Percentiles rank a stretch among this genome's conserved stretches.
Evolutionary conservation across 2,113 vertebrate species (phyloP).

Genomic region (Echinops telfairi): DNA sequence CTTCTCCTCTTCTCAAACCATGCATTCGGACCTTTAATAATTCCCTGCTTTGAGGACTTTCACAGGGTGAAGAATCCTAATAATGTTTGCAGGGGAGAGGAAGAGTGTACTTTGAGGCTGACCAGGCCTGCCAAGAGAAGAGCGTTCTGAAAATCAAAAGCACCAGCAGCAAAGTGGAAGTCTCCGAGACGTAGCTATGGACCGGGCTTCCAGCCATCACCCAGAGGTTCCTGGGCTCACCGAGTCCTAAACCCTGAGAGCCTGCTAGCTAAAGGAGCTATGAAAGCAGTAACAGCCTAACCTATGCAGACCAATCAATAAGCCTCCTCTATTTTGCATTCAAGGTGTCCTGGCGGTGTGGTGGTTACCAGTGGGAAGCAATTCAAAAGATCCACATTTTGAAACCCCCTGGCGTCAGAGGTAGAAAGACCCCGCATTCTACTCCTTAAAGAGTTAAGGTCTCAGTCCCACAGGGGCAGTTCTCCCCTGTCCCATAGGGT

Average conservation of each 20-base stretch:
- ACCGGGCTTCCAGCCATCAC: neutral
- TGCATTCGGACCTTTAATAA: neutral
- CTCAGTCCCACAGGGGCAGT: too few relatives aligned
- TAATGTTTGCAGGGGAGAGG: too few relatives aligned
- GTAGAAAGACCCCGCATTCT: too few relatives aligned
- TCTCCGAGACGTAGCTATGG: neutral
- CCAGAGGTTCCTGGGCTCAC: neutral
- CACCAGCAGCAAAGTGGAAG: neutral
- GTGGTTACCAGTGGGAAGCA: too few relatives aligned
- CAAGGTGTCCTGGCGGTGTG: too few relatives aligned
- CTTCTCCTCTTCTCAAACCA: neutral
- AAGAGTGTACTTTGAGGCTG: neutral
- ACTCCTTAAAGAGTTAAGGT: too few relatives aligned
- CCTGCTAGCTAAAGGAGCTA: neutral
- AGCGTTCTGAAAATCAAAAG: neutral
- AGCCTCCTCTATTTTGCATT: neutral
- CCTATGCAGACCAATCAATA: neutral
- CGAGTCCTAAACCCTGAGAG: neutral
- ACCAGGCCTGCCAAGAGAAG: neutral
- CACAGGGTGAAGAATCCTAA: neutral
- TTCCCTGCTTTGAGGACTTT: too few relatives aligned
- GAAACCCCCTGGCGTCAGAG: too few relatives aligned
- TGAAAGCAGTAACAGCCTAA: neutral
- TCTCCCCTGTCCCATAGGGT: too few relatives aligned
- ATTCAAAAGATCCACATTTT: too few relatives aligned